Evolutionary conservation across 2,113 vertebrate genomes (phyloP), one percentile per base, ranked within the genome.

Genomic region (Dipodomys spectabilis): DNA sequence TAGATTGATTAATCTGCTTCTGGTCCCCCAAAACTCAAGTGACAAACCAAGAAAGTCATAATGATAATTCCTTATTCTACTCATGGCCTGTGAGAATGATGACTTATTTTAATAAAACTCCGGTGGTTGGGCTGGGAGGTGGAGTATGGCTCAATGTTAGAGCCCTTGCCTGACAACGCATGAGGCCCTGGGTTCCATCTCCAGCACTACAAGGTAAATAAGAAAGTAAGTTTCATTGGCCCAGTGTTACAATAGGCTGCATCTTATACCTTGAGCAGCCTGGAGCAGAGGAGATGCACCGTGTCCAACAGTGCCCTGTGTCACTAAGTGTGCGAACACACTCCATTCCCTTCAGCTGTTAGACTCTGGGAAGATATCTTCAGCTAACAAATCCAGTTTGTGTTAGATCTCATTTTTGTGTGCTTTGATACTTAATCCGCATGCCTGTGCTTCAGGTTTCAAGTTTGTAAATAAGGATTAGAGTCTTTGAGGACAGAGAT

Each of bases 21-120:
- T 90, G 82, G 9, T 49, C 53, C 39, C 57, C 67, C 74, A n/a
- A 83, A 95, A 32, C 60, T 92, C 81, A 82, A 67, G 23, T 77
- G 35, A 32, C 10, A 74, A 90, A 60, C 32, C 39, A 71, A 79
- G 82, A 88, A 92, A 87, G 64, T 82, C 6, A 25, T 32, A 64
- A 3, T 5, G 25, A 69, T 83, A 49, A 67, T 74, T 95, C 32
- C 22, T 92, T 80, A 23, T 57, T 65, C 28, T 85, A 62, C 35
- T 82, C 53, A 57, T 18, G 23, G 62, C 62, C 62, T 64, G 62
- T 64, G 62, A 64, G 19, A 23, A 64, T 64, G 19, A 64, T 64
- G 20, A 30, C 22, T 30, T 45, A n/a, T 80, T 35, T 65, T 6
- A 32, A 39, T 28, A 49, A 83, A 39, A 67, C 18, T 68, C 71